A percentile compares a stretch with the other conserved stretches of the same genome.
Conservation (phyloP, 2,888 invertebrate genomes). For the Polyommatus icarus region DNA sequence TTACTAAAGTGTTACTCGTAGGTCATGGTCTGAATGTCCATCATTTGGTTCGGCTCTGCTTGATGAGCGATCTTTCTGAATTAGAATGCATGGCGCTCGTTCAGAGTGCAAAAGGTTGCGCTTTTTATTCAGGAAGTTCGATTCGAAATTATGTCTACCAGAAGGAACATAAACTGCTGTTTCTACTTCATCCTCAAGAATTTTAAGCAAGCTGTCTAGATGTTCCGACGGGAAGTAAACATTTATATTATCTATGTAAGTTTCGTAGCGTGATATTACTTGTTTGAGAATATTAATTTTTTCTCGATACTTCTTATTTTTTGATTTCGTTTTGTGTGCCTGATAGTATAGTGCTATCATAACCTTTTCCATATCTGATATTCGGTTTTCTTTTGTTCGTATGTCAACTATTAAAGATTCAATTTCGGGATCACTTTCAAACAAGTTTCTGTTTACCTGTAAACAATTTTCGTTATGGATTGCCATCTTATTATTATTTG, state of each 20-base stretch:
- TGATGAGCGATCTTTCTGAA: not conserved
- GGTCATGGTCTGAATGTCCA: not conserved
- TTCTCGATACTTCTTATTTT: conserved; percentile 59
- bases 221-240: conserved; percentile 54
- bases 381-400: conserved; percentile 47
- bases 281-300: conserved; percentile 54
- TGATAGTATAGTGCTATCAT: conserved; percentile 66
- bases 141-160: conserved; percentile 36
- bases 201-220: conserved; percentile 65
- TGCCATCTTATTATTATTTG: too few relatives aligned
- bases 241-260: conserved; percentile 47
- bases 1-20: not conserved
- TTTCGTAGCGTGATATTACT: conserved; percentile 55
- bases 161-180: conserved; percentile 45
- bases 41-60: not conserved
- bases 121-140: not conserved
- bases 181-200: conserved; percentile 66
- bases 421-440: conserved; percentile 63
- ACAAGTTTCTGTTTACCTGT: conserved; percentile 57
- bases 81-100: not conserved
- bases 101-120: not conserved
- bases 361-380: conserved; percentile 63
- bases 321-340: conserved; percentile 50
- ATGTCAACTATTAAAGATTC: conserved; percentile 51
- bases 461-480: conserved; percentile 32